Evolutionary conservation across 2,113 vertebrate genomes (phyloP), one percentile per base, ranked within the genome.

Genomic region (Megaceryle maxima): DNA sequence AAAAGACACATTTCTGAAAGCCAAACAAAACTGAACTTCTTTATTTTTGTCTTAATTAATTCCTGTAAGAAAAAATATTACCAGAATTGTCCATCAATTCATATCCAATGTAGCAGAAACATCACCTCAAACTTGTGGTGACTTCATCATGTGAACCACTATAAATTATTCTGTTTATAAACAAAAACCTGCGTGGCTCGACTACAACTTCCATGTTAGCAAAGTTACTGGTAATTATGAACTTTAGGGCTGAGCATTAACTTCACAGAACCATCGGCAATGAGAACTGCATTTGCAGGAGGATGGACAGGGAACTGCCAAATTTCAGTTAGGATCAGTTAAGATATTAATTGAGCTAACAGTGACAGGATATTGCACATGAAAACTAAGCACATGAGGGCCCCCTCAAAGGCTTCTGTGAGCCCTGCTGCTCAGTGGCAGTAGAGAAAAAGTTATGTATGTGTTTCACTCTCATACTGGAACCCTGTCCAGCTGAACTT

Each of bases 391-490:
- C 43, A 22, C 26, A 31, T 33, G 59, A 89, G 70, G 51, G 4
- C 39, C 39, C 39, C 13, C 41, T 33, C 18, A 33, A 56, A 53
- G 63, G 43, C 13, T 66, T 53, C 55, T 50, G 62, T 10, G 63
- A 73, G 64, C 57, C 33, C 69, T 68, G 48, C 13, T 37, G 57
- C 79, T 66, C 1, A 44, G 26, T 5, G 43, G 62, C 6, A 3
- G 67, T 41, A 39, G n/a, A 75, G 16, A 43, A 66, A 43, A 62
- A 20, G n/a, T 51, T 69, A 9, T 9, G 2, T 9, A 6, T 10
- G 20, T 29, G 35, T 14, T 22, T 44, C 48, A 46, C 0, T 0
- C 16, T 66, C 50, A 12, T 3, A 13, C 19, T 28, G 26, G 35
- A 64, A 35, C 53, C 41, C 35, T 16, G 6, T 24, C 18, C 55